Evolutionary conservation across 2,797 vertebrate species (phyloP).

Genomic region (Sphenopsis melanotis): DNA sequence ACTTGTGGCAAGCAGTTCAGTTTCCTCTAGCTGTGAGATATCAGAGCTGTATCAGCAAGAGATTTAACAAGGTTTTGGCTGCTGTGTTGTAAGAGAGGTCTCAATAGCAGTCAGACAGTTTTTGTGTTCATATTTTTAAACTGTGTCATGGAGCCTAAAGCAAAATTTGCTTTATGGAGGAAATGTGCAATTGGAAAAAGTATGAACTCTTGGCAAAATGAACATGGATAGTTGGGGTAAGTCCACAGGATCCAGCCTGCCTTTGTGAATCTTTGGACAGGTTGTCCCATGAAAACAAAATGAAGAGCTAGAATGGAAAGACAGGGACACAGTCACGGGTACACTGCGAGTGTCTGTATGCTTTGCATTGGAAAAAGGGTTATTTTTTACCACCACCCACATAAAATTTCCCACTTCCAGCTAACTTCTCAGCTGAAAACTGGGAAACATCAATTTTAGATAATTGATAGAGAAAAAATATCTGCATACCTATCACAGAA

Average conservation of each 20-base stretch:
- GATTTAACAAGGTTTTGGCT: background rate
- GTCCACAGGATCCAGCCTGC: background rate
- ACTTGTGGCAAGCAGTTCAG: background rate
- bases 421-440: background rate
- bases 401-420: background rate
- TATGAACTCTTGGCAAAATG: background rate
- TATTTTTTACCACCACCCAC: background rate
- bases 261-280: background rate
- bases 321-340: background rate
- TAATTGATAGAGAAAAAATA: background rate
- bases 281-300: background rate
- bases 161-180: background rate
- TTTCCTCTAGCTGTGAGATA: background rate
- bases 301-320: background rate
- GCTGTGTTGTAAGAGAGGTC: background rate
- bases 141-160: background rate
- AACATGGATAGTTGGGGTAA: background rate
- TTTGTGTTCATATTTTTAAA: background rate
- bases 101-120: background rate
- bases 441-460: background rate
- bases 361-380: background rate
- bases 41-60: background rate
- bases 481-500: background rate
- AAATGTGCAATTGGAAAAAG: background rate
- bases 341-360: background rate